phyloP scores from a whole-genome alignment of 1,140 invertebrate species.

The Drosophila nasuta region DNA sequence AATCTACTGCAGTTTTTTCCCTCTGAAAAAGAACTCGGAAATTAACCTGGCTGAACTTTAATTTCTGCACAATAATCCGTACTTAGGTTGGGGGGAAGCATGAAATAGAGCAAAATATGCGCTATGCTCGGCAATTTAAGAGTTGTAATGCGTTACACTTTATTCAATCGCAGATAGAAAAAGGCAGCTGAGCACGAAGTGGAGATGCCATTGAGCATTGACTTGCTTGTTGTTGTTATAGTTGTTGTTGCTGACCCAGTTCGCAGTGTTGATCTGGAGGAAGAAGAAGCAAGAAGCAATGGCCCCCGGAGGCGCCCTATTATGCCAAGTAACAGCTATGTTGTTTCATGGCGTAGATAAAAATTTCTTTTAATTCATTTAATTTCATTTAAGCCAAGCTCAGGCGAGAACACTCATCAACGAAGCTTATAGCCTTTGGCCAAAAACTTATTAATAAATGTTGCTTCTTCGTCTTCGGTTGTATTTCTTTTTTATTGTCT shows the following conservation, averaged over 20 bases:
- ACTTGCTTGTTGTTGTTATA: not conserved
- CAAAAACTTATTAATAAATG: constrained; percentile 41
- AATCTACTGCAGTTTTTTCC: not conserved
- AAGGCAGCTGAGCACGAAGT: constrained; percentile 9
- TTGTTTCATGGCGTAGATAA: constrained; percentile 11
- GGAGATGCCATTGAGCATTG: no score
- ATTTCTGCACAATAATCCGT: not conserved
- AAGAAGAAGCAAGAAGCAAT: not conserved
- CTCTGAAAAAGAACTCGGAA: not conserved
- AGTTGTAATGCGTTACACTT: constrained; percentile 37
- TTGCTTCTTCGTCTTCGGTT: constrained; percentile 20
- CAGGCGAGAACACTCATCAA: constrained; percentile 25
- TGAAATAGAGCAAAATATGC: constrained; percentile 12
- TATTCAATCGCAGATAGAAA: constrained; percentile 43
- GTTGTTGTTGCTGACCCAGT: constrained; percentile 29
- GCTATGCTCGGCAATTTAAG: constrained; percentile 22
- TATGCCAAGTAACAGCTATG: constrained; percentile 10
- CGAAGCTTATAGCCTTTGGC: constrained; percentile 37
- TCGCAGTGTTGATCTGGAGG: constrained; percentile 21
- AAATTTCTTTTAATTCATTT: constrained; percentile 51
- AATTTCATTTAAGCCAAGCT: constrained; percentile 48
- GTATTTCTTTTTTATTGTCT: constrained; percentile 8
- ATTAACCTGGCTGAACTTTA: not conserved
- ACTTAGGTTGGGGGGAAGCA: not conserved
- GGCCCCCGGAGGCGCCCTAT: constrained; percentile 22